Base-by-base conservation (phyloP, 2,888 invertebrate species). In the Slavum lentiscoides region DNA sequence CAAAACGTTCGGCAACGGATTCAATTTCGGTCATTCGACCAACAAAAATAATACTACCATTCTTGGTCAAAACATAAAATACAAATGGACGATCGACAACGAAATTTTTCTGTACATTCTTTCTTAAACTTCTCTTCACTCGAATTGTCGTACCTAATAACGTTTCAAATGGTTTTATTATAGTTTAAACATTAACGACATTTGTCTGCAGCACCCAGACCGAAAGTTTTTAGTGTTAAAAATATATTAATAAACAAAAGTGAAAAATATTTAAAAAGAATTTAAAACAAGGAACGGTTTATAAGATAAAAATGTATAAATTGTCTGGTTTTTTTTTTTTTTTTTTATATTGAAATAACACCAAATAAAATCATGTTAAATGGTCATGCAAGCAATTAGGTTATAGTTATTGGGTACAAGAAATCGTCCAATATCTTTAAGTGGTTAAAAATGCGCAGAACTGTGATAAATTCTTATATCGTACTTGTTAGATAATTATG, bases 21-120 rank as follows among this genome's bases (percentile, higher is more conserved):
- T 69, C 21, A 69, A 80, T 64, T 21, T 62, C 62, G 39, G 39
- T 43, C 70, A 80, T 72, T 62, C 80, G 80, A 62, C 80, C 80
- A 23, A 80, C 72, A 80, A 80, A 80, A 64, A 80, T 58, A 58
- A 62, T 2, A 9, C 21, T 58, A 80, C 39, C 13, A 15, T 1
- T 43, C 39, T 58, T 64, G 58, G 55, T 70, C 5, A 58, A 64
- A 55, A 69, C 75, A 67, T 62, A 64, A 82, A 87, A 86, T 84
- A 87, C 84, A 82, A 88, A 88, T 37, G 88, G 87, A 83, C 86
- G 86, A 84, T 88, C 85, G 17, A 87, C 86, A n/a, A 84, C 72
- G 82, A 87, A 87, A 59, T 85, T 83, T 72, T 85, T 84, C 53
- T 84, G 82, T 59, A 82, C 82, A 30, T 83, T 39, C n/a, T 82